These are phyloP conservation scores for Tricholaema leucomelas DNA, from an alignment of 2,113 vertebrate species.

Conservation along the genomic window DNA sequence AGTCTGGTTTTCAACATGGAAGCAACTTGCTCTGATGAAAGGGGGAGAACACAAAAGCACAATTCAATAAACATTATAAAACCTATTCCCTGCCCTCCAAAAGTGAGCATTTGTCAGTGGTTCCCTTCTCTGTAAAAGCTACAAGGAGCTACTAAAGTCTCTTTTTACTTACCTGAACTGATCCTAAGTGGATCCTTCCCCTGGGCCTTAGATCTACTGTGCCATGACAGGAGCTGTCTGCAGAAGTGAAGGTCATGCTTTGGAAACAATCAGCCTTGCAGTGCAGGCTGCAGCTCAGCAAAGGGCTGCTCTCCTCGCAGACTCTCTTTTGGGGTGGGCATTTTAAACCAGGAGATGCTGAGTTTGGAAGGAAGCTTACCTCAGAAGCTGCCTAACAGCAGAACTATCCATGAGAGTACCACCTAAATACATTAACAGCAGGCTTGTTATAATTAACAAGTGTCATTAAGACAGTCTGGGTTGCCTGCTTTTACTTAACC, in stretches of 20 bases:
- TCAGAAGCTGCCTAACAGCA: neutral
- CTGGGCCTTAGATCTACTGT: neutral
- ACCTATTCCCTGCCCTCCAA: neutral
- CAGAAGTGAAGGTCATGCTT: slow-evolving; percentile 40
- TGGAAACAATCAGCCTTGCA: slow-evolving; percentile 28
- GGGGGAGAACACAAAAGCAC: neutral
- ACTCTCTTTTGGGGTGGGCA: neutral
- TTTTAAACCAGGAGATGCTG: neutral
- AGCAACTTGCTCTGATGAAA: neutral
- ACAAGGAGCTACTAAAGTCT: neutral
- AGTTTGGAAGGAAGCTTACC: neutral
- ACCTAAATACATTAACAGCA: neutral
- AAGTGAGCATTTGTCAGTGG: neutral
- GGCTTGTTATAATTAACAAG: neutral
- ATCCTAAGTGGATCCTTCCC: neutral
- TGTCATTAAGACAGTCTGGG: neutral
- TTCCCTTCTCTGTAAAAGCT: neutral
- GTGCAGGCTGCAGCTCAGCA: neutral
- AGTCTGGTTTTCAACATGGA: neutral
- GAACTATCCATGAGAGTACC: neutral
- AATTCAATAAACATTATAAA: neutral
- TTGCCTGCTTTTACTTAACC: neutral
- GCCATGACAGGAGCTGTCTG: slow-evolving; percentile 9
- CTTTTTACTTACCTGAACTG: slow-evolving; percentile 32
- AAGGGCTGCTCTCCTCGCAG: neutral